phyloP scores from a whole-genome alignment of 2,888 invertebrate species.

The Ethmia dodecea region DNA sequence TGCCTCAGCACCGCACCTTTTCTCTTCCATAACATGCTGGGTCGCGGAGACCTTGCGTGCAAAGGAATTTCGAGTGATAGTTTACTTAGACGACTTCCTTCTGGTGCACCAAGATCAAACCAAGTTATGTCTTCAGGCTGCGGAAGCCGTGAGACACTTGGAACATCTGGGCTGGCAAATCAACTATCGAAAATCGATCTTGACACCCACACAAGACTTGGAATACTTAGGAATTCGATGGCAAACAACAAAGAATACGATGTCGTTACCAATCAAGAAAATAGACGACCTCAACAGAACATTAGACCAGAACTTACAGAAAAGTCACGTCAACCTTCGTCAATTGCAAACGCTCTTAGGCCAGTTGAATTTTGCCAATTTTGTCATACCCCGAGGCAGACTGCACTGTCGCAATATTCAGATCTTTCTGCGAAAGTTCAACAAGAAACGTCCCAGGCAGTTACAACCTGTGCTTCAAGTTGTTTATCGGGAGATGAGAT shows the following conservation, averaged over 20 bases:
- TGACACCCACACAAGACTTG: background rate
- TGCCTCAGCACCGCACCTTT: constrained; percentile 7
- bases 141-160: background rate
- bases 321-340: constrained; percentile 4
- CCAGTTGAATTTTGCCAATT: background rate
- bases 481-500: constrained; percentile 12
- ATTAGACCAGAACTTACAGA: constrained; percentile 4
- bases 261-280: background rate
- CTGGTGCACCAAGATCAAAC: background rate
- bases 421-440: background rate
- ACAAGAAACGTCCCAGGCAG: constrained; percentile 2
- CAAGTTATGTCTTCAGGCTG: background rate
- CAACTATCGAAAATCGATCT: background rate
- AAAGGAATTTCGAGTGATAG: constrained; percentile 4
- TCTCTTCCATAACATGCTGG: constrained; percentile 10
- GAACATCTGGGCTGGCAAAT: background rate
- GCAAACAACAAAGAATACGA: background rate
- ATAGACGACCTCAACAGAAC: too few species aligned
- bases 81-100: constrained; percentile 12
- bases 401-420: background rate
- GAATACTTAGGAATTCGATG: background rate
- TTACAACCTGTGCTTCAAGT: constrained; percentile 7
- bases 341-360: background rate
- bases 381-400: constrained; percentile 1
- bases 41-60: constrained; percentile 5